A percentile compares a stretch with the other conserved stretches of the same genome.
These are phyloP conservation scores for Zygaena filipendulae DNA, from an alignment of 2,888 invertebrate species.

Conservation along the genomic window DNA sequence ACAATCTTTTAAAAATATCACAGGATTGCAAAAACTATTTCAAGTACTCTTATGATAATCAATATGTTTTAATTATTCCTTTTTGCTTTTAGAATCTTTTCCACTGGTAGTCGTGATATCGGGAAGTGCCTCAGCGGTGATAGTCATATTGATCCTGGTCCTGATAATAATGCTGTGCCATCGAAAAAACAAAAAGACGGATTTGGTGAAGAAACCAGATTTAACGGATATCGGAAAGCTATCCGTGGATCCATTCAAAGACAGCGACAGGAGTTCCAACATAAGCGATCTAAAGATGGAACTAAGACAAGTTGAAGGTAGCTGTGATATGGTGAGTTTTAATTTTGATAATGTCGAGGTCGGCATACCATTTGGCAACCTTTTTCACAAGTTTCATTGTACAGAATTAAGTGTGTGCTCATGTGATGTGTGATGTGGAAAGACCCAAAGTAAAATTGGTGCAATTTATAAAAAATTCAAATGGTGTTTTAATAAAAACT, in stretches of 20 bases:
- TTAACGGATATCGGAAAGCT: slow-evolving; percentile 45
- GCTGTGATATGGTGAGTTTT: slow-evolving; percentile 75
- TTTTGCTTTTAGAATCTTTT: slow-evolving; percentile 76
- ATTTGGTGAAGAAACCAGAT: slow-evolving; percentile 67
- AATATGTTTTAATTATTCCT: too few relatives aligned
- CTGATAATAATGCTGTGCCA: slow-evolving; percentile 81
- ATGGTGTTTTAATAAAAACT: too few relatives aligned
- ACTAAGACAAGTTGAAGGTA: slow-evolving; percentile 83
- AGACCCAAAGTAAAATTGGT: too few relatives aligned
- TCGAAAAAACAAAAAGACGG: slow-evolving; percentile 61
- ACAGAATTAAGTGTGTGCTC: too few relatives aligned
- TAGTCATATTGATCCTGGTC: slow-evolving; percentile 83
- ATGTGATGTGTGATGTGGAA: too few relatives aligned
- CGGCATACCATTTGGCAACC: too few relatives aligned
- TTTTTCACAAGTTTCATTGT: too few relatives aligned
- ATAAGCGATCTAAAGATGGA: slow-evolving; percentile 93
- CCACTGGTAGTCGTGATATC: slow-evolving; percentile 83
- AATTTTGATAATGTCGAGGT: background rate
- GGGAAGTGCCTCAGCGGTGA: slow-evolving; percentile 77
- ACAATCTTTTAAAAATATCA: too few relatives aligned
- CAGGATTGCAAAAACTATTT: too few relatives aligned
- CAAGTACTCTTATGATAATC: too few relatives aligned
- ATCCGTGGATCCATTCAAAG: slow-evolving; percentile 63
- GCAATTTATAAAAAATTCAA: too few relatives aligned
- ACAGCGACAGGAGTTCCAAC: slow-evolving; percentile 88